Percentiles rank a stretch among this genome's conserved stretches.
phyloP scores from a whole-genome alignment of 2,888 invertebrate genomes.

The Ganaspis brasiliensis region DNA sequence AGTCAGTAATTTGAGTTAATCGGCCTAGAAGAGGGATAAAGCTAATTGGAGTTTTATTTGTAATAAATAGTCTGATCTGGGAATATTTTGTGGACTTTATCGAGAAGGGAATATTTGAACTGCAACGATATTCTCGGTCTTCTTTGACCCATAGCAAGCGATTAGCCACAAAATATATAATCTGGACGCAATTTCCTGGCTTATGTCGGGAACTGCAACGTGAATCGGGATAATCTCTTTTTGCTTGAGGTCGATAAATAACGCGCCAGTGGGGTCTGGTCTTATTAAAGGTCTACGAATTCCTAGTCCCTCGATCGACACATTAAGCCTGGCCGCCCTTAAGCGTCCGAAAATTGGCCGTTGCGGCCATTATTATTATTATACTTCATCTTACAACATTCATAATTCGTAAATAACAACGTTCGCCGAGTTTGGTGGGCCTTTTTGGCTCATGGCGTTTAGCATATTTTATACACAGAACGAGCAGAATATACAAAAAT shows the following conservation, averaged over 20 bases:
- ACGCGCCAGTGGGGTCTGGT: conserved; percentile 51
- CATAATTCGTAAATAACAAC: conserved; percentile 80
- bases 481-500: conserved; percentile 58
- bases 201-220: conserved; percentile 11
- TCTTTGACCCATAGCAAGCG: background rate
- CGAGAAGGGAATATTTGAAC: background rate
- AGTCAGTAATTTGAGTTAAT: background rate
- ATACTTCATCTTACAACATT: conserved; percentile 76
- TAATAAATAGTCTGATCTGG: conserved; percentile 6
- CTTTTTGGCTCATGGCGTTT: conserved; percentile 70
- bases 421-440: conserved; percentile 58
- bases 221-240: conserved; percentile 60
- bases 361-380: conserved; percentile 68
- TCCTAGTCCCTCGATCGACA: conserved; percentile 61
- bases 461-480: conserved; percentile 77
- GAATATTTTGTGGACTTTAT: conserved; percentile 22
- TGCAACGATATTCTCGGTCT: conserved; percentile 6
- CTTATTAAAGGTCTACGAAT: conserved; percentile 58
- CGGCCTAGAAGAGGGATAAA: conserved; percentile 1
- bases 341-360: conserved; percentile 64
- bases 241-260: conserved; percentile 65
- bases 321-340: conserved; percentile 60
- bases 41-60: background rate
- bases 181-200: conserved; percentile 19
- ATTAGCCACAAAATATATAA: conserved; percentile 29